Base-by-base conservation (phyloP, 2,888 invertebrate species). In the Eristalis arbustorum region DNA sequence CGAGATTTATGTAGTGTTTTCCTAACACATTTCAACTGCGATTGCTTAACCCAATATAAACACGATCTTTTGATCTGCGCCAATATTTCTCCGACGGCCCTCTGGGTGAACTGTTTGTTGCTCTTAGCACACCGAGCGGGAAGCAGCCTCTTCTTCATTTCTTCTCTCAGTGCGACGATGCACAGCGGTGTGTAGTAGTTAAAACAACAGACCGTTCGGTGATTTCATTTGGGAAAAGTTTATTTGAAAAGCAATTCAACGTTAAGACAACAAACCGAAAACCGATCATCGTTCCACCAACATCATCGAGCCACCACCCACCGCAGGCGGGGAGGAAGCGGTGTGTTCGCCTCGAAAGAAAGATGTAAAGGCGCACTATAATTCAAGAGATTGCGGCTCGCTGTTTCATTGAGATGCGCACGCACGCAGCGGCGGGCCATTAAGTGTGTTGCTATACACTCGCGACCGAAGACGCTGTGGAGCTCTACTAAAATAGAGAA, bases 21-120 rank as follows among this genome's bases (percentile, higher is more conserved):
- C 68, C 83, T 87, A 87, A 75, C 83, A 87, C 77, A 85, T 77
- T 85, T 85, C 77, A 69, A 77, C 37, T 74, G 73, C 66, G 87
- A 87, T 87, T 87, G 78, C 83, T 83, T 87, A 78, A 87, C 78
- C 87, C 87, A 87, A 87, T 87, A 87, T 83, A 83, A 87, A 83
- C 87, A 87, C 72, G 68, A 83, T 87, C 87, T 87, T 87, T 87
- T 87, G 85, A 87, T 87, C 85, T 78, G 68, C 67, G 75, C 75
- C 79, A 83, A 83, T 87, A 87, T 87, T 83, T 83, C 72, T 79
- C 23, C 68, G 67, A 23, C 22, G n/a, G 40, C 31, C 23, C 42
- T 66, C n/a, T 71, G 37, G 37, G 37, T 13, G 37, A 37, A 2
- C 13, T 49, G 62, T 67, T 80, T 61, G 68, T 63, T 72, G 63